Percentiles rank a stretch among this genome's conserved stretches.
Conservation (phyloP, 2,888 invertebrate species). For the Strigamia maritima region DNA sequence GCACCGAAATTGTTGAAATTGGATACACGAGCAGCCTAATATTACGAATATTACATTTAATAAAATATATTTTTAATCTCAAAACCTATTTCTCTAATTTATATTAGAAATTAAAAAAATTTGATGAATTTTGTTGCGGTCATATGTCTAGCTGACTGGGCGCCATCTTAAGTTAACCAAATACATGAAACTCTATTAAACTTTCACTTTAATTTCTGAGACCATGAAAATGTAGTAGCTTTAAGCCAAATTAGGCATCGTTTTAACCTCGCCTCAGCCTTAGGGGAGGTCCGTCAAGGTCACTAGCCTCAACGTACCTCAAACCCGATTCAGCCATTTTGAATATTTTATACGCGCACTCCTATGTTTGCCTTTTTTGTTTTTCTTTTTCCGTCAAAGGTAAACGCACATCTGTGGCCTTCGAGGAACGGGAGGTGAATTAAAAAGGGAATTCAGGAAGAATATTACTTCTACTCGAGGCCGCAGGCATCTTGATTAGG, state of each 20-base stretch:
- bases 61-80: no score
- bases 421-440: constrained; percentile 18
- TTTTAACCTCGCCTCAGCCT: constrained; percentile 16
- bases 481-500: constrained; percentile 3
- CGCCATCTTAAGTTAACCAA: neutral
- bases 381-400: neutral
- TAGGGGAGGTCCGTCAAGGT: constrained; percentile 18
- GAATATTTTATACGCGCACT: neutral
- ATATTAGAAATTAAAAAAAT: no score
- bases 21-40: neutral
- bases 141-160: no score
- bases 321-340: neutral
- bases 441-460: constrained; percentile 31
- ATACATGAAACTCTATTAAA: neutral
- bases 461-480: constrained; percentile 5
- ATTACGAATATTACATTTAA: no score
- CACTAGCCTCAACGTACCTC: constrained; percentile 26
- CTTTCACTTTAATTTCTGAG: constrained; percentile 18
- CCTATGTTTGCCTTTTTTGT: constrained; percentile 13
- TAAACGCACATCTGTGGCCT: constrained; percentile 20
- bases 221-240: constrained; percentile 22
- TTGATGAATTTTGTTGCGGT: no score
- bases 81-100: no score
- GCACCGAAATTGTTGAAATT: neutral
- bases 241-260: constrained; percentile 19